Evolutionary conservation across 1,140 invertebrate species (phyloP), one percentile per base, ranked within the genome.

Genomic region (Drosophila leontia): DNA sequence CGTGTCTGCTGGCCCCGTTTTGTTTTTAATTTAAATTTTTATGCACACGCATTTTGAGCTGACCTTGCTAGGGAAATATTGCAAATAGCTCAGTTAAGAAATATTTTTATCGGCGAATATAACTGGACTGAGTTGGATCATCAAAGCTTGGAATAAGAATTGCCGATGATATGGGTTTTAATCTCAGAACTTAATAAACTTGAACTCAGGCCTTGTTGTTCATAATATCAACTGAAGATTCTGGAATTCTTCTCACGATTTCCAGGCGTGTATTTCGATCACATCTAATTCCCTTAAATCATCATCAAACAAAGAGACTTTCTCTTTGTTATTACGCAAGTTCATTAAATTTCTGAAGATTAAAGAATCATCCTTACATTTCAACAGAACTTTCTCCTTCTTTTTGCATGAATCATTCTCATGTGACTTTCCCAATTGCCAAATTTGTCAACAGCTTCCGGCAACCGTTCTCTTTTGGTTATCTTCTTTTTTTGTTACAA

Each of bases 361-460:
- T 29, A 69, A 51, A 56, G 41, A 56, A 68, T 81, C 64, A 61
- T 72, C 29, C 59, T 44, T 65, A 19, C 42, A 60, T 50, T 58
- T 59, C n/a, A 51, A 12, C 37, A 69, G 75, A 77, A 78, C 75
- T 78, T 78, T 78, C 74, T 48, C 71, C 58, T 62, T 63, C 45
- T 47, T 42, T 35, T 55, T 7, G 29, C 4, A 42, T 48, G 64
- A 41, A 61, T 78, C 75, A 64, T 19, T 7, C 34, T 77, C 62
- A 50, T n/a, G 34, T 57, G 35, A 74, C 58, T 48, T 75, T 53
- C 26, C 39, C 35, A 75, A 63, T 62, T 53, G 12, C 23, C 41
- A 75, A 37, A 64, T 75, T 51, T 44, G 63, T 47, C 34, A 61
- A 62, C 57, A 48, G 44, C 44, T 87, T 86, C 82, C 82, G 82